Evolutionary conservation across 2,888 invertebrate species (phyloP), one percentile per base, ranked within the genome.

Genomic region (Drosophila paracracens): DNA sequence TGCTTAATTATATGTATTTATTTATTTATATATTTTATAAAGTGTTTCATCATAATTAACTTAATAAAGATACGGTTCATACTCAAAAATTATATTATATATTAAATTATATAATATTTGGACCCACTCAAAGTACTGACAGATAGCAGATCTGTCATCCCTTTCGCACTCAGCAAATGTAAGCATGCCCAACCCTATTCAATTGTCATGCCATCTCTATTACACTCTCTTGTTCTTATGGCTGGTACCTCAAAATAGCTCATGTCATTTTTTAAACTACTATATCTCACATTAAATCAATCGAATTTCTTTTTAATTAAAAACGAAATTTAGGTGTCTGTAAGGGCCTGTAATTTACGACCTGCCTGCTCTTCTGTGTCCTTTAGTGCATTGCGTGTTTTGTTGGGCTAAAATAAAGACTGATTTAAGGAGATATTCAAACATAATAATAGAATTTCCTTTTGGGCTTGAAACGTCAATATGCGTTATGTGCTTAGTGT

Each of bases 401-500:
- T n/a, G 36, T 11, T 48, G 3, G 50, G 43, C 36, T 62, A 56
- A 43, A 54, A 53, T n/a, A 33, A 5, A 11, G 46, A 16, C 46
- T 46, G 25, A 8, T 25, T 46, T 25, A 16, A 7, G 13, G 21
- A 46, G 21, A 46, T 16, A 5, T 43, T 2, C 21, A 43, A 5
- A 21, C 2, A 5, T 43, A 21, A 21, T 43, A 21, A 43, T 43
- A 43, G 21, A 21, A 70, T 66, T 74, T 77, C 71, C 69, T 72
- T 52, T 74, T 35, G 64, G 66, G 79, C 70, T 74, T 70, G 72
- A 82, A 69, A 54, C 59, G 82, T 70, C 83, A 86, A 79, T 73
- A 69, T 63, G 36, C 21, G 31, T 60, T 57, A 70, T 61, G 58
- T 68, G 38, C 25, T 11, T 11, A 25, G 10, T 21, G 16, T 16